Conservation (phyloP, 2,113 vertebrate species). For the Excalfactoria chinensis region DNA sequence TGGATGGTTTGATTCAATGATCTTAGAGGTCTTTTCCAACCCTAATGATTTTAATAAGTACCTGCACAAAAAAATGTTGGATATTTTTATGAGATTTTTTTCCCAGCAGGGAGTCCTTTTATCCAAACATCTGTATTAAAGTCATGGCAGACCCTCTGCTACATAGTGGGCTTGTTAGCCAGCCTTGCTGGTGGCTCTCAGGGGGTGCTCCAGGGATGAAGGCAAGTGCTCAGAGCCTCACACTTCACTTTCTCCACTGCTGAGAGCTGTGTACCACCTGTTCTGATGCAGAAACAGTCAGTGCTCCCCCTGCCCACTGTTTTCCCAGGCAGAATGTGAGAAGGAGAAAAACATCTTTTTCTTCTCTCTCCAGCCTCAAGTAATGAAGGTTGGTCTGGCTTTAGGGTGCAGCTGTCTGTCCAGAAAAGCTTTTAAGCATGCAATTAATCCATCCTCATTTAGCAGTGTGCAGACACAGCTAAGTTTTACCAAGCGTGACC, state of each 20-base stretch:
- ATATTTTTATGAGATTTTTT: background rate
- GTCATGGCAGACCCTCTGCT: background rate
- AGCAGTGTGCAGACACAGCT: constrained; percentile 9
- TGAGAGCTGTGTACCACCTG: background rate
- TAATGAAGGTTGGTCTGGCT: constrained; percentile 9
- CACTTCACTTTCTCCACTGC: background rate
- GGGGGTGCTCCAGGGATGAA: background rate
- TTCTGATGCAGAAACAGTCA: background rate
- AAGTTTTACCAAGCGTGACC: background rate
- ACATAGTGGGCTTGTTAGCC: background rate
- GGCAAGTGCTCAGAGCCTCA: background rate
- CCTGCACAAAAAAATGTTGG: background rate
- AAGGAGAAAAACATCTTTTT: background rate
- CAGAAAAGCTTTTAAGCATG: constrained; percentile 52
- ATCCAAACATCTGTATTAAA: background rate
- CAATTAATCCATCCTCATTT: constrained; percentile 7
- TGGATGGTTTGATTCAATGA: too few relatives aligned
- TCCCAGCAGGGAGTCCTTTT: background rate
- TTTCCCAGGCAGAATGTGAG: background rate
- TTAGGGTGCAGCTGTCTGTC: background rate
- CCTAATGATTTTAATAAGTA: background rate
- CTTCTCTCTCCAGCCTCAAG: background rate
- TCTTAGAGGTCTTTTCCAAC: too few relatives aligned
- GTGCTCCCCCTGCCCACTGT: background rate
- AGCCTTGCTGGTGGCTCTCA: background rate